Percentiles rank a stretch among this genome's conserved stretches.
These are phyloP conservation scores for Gymnorhina tibicen DNA, from an alignment of 2,113 vertebrate genomes.

Conservation along the genomic window DNA sequence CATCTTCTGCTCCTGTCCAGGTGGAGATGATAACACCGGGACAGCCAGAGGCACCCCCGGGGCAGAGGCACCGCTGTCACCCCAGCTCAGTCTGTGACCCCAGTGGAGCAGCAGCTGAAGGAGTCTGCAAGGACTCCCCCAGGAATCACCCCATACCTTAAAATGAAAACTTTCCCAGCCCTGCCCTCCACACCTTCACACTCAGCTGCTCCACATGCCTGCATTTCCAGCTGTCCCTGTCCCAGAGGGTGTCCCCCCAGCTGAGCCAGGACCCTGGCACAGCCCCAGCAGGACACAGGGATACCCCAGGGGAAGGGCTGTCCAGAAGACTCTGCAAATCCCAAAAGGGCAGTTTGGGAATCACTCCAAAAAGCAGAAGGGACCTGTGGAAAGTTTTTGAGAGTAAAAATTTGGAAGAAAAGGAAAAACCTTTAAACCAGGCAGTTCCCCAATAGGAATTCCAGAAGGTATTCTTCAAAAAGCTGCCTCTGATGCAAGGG, in stretches of 20 bases:
- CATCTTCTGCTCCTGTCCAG: background rate
- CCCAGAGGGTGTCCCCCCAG: too few relatives aligned
- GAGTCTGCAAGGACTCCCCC: fast-evolving
- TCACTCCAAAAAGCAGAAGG: background rate
- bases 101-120: background rate
- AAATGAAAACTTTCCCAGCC: background rate
- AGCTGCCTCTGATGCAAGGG: background rate
- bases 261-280: background rate
- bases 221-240: background rate
- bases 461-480: background rate
- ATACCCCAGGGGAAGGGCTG: background rate
- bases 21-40: background rate
- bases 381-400: background rate
- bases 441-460: background rate
- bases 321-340: background rate
- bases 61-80: background rate
- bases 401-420: background rate
- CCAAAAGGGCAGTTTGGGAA: background rate
- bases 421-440: background rate
- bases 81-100: background rate
- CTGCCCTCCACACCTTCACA: background rate
- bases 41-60: background rate
- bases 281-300: background rate
- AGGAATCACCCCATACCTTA: background rate
- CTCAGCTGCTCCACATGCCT: fast-evolving